Evolutionary conservation across 2,888 invertebrate genomes (phyloP).

Genomic region (Colostygia pectinataria): DNA sequence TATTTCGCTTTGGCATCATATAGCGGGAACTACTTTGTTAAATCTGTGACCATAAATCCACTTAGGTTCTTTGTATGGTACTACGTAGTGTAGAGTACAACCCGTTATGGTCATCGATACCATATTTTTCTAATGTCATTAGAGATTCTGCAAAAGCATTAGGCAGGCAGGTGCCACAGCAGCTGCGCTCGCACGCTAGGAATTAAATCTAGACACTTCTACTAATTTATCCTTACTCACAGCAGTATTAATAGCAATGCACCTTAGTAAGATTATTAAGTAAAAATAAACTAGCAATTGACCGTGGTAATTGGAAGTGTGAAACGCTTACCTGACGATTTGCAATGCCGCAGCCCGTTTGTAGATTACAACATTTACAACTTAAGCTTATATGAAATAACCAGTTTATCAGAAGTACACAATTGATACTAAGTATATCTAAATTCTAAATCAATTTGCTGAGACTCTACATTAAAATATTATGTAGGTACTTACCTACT

Average conservation of each 20-base stretch:
- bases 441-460: no score
- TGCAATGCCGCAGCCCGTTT: not conserved
- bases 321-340: conserved; percentile 10
- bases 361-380: not conserved
- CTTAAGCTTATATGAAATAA: no score
- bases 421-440: no score
- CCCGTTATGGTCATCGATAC: conserved; percentile 9
- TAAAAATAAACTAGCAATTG: conserved; percentile 10
- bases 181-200: conserved; percentile 60
- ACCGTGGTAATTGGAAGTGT: conserved; percentile 1
- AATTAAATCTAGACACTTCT: conserved; percentile 62
- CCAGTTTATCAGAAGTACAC: no score
- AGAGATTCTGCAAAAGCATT: conserved; percentile 50
- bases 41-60: no score
- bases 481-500: no score
- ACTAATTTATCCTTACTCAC: conserved; percentile 21
- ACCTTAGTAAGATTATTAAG: conserved; percentile 7
- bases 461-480: no score
- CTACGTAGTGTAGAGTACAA: not conserved
- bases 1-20: no score
- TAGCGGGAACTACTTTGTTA: no score
- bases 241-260: conserved; percentile 16
- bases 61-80: not conserved
- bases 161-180: conserved; percentile 57
- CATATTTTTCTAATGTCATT: conserved; percentile 37